A percentile compares a stretch with the other conserved stretches of the same genome.
phyloP scores from a whole-genome alignment of 2,888 invertebrate genomes.

The Koerneria pararmatus region DNA sequence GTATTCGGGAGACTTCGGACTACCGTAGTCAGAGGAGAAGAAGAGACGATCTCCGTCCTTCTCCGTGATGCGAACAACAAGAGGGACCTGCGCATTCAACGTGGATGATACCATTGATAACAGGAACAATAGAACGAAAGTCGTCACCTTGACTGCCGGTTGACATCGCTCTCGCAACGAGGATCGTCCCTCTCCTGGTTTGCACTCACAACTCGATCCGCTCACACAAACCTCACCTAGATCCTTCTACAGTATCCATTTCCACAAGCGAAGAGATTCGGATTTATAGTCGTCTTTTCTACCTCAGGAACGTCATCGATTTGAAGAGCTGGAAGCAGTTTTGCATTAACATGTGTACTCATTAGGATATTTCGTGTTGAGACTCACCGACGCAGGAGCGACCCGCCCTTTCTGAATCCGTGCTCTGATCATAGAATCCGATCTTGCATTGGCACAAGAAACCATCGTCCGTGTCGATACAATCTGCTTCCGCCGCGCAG shows the following conservation, averaged over 20 bases:
- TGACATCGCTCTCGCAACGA: conserved; percentile 39
- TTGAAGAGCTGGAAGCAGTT: conserved; percentile 14
- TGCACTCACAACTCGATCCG: conserved; percentile 49
- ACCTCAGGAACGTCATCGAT: conserved; percentile 13
- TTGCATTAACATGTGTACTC: not conserved
- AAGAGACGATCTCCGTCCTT: conserved; percentile 39
- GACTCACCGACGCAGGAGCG: conserved; percentile 44
- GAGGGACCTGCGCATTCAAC: conserved; percentile 29
- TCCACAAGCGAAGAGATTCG: conserved; percentile 41
- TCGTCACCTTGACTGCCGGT: conserved; percentile 32
- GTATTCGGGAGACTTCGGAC: conserved; percentile 44
- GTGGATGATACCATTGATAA: not conserved
- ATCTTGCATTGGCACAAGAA: conserved; percentile 39
- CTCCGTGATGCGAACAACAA: conserved; percentile 45
- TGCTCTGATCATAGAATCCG: conserved; percentile 49
- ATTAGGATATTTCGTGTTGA: not conserved
- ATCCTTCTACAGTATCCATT: conserved; percentile 33
- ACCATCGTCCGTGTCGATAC: conserved; percentile 56
- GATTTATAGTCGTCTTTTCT: conserved; percentile 32
- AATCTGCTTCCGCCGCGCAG: conserved; percentile 50
- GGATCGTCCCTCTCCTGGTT: conserved; percentile 40
- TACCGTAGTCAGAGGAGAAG: conserved; percentile 49
- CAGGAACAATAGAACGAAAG: not conserved
- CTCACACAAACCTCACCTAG: conserved; percentile 48
- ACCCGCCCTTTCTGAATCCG: conserved; percentile 43